A percentile compares a stretch with the other conserved stretches of the same genome.
Evolutionary conservation across 2,888 invertebrate species (phyloP).

Genomic region (Stomorhina lunata): DNA sequence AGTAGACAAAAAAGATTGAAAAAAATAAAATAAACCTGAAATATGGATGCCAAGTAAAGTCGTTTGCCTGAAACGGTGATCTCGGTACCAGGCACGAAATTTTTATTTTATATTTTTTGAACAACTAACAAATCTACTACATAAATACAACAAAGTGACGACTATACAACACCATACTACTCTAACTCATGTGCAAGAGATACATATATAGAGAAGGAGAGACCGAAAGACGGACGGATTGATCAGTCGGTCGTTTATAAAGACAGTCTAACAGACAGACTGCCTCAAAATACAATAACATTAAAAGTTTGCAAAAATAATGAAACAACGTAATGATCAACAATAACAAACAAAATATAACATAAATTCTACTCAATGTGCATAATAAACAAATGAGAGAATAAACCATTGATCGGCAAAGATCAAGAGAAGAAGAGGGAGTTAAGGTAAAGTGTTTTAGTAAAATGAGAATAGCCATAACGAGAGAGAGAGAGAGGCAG

Average conservation of each 20-base stretch:
- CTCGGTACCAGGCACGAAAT: conserved; percentile 76
- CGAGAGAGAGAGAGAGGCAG: not conserved
- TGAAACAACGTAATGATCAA: conserved; percentile 43
- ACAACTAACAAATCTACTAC: conserved; percentile 18
- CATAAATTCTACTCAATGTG: not conserved
- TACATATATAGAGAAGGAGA: not conserved
- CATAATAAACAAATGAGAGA: not conserved
- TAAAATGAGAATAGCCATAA: no score
- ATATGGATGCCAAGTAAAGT: conserved; percentile 65
- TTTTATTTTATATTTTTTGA: not conserved
- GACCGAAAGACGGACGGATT: not conserved
- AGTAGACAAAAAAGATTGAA: conserved; percentile 6
- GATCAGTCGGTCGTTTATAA: not conserved
- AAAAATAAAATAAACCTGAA: conserved; percentile 59
- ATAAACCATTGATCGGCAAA: not conserved
- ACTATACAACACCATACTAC: conserved; percentile 7
- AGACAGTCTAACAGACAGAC: not conserved
- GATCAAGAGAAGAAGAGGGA: not conserved
- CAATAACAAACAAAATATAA: conserved; percentile 39
- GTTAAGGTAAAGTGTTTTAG: not conserved
- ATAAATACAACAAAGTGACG: conserved; percentile 18
- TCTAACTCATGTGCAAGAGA: not conserved
- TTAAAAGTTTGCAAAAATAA: conserved; percentile 26
- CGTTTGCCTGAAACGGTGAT: conserved; percentile 74
- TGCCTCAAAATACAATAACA: conserved; percentile 12